Conservation (phyloP, 2,113 vertebrate genomes). For the Oreochromis niloticus region DNA sequence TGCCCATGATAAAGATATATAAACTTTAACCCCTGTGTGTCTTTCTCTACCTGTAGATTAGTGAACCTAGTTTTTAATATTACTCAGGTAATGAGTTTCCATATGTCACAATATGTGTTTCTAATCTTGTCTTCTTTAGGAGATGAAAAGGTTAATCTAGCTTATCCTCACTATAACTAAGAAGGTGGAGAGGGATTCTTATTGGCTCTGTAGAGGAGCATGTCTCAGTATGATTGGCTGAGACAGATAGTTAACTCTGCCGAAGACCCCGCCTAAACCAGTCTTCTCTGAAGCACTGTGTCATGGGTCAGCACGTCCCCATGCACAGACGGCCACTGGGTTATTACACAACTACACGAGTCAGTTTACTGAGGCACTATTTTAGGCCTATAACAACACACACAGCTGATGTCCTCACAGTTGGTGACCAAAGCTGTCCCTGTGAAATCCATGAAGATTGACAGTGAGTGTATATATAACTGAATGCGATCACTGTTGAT, state of each 20-base stretch:
- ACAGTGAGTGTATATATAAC: background rate
- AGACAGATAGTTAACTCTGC: background rate
- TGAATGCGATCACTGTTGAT: slow-evolving; percentile 6
- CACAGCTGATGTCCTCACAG: background rate
- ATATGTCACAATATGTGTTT: slow-evolving; percentile 3
- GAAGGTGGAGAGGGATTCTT: background rate
- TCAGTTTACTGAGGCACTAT: slow-evolving; percentile 13
- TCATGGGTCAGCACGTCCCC: slow-evolving; percentile 28
- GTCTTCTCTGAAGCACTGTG: background rate
- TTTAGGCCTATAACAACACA: background rate
- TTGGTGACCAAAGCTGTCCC: slow-evolving; percentile 30
- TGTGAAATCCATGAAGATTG: background rate
- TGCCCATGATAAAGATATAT: too few species aligned
- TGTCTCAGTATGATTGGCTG: slow-evolving; percentile 33
- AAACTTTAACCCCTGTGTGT: background rate
- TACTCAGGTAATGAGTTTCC: background rate
- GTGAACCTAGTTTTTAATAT: background rate
- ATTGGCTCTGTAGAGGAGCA: background rate
- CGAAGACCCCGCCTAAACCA: background rate
- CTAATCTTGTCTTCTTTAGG: slow-evolving; percentile 21
- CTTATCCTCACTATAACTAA: background rate
- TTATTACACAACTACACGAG: slow-evolving; percentile 26
- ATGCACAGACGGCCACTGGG: background rate
- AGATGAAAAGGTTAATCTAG: slow-evolving; percentile 54
- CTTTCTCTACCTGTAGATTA: background rate